A percentile compares a stretch with the other conserved stretches of the same genome.
Conservation (phyloP, 1,140 invertebrate species). For the Mamestra configurata region DNA sequence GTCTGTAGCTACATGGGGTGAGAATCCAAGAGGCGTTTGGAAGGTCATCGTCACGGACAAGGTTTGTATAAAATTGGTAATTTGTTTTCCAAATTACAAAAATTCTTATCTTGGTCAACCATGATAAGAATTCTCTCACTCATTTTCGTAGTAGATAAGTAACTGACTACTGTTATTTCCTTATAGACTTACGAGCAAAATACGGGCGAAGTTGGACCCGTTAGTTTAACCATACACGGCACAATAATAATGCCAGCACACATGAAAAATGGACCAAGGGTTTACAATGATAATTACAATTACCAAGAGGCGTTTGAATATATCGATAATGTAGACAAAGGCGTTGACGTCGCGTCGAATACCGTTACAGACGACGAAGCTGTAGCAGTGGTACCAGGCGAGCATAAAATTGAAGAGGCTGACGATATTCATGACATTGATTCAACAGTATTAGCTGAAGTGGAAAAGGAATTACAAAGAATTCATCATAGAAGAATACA, state of each 20-base stretch:
- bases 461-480: constrained; percentile 77
- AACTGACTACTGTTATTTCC: constrained; percentile 29
- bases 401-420: constrained; percentile 60
- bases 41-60: constrained; percentile 89
- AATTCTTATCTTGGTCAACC: too few species aligned
- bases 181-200: constrained; percentile 83
- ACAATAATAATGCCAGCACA: constrained; percentile 90
- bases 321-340: constrained; percentile 53
- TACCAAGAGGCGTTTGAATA: constrained; percentile 64
- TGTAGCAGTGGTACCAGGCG: constrained; percentile 64
- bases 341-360: constrained; percentile 39
- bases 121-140: too few species aligned
- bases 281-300: constrained; percentile 88
- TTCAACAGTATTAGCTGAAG: constrained; percentile 66
- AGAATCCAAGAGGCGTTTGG: constrained; percentile 94
- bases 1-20: constrained; percentile 97
- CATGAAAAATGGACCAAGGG: constrained; percentile 88
- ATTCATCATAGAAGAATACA: constrained; percentile 71
- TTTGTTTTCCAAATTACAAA: too few species aligned
- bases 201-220: constrained; percentile 88
- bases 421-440: constrained; percentile 62
- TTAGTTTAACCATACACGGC: constrained; percentile 91
- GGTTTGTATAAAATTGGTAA: constrained; percentile 82
- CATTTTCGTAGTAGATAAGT: too few species aligned
- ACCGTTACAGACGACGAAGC: constrained; percentile 58